Evolutionary conservation across 2,113 vertebrate species (phyloP), one percentile per base, ranked within the genome.

Genomic region (Silurus glanis): DNA sequence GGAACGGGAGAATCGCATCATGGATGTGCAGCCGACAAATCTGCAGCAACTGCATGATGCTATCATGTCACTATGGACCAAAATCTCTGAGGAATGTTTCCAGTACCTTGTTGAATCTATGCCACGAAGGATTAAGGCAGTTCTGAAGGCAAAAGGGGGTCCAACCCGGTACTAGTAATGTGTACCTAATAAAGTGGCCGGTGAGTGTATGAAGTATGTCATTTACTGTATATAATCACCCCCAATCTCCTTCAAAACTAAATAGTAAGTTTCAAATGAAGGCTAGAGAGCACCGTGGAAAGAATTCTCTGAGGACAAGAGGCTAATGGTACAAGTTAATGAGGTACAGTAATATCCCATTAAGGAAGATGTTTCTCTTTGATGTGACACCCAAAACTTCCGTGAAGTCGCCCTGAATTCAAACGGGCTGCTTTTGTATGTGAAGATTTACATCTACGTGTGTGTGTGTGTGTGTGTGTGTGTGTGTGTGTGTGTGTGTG

Each of bases 331-430:
- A 82, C 71, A 71, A 87, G 86, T 87, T 86, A 88, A 89, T 90
- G 91, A 16, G 85, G 82, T 88, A 90, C 86, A 90, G 61, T 88
- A 87, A 80, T 82, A 89, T 91, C 47, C 10, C 58, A 67, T 51
- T 82, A 87, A 88, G 45, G 53, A 80, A 89, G 89, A 90, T 90
- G 49, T 80, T 67, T 83, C 10, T 61, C 89, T 91, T 92, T 88
- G 88, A 88, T 90, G 90, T 88, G 88, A 91, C 87, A 75, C 49
- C 71, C 61, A 82, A 72, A 88, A 85, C 88, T 88, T 89, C 80
- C 85, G 75, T 45, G 75, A 83, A 16, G 62, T 88, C 85, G 78
- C 76, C 74, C 53, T 88, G 87, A 89, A 85, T 88, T 87, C 87
- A 88, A 80, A 89, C 80, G 84, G 49, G 56, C 75, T 55, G 14